A percentile compares a stretch with the other conserved stretches of the same genome.
Conservation (phyloP, 2,113 vertebrate species). For the Boleophthalmus pectinirostris region DNA sequence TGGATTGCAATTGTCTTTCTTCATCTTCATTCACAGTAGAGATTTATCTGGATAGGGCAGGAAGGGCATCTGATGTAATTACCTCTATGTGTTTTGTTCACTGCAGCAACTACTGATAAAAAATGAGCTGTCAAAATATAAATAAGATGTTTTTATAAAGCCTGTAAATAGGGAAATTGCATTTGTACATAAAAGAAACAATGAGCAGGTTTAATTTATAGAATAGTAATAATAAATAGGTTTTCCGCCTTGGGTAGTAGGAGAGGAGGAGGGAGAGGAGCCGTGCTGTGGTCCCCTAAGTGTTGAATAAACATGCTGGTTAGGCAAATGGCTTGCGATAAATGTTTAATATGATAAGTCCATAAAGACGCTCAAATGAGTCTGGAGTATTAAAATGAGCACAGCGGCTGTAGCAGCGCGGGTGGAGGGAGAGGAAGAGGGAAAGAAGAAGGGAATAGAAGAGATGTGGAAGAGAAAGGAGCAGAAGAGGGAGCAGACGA, state of each 20-base stretch:
- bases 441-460: background rate
- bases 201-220: background rate
- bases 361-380: conserved; percentile 77
- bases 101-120: background rate
- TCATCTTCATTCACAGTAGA: background rate
- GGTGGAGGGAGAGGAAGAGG: conserved; percentile 31
- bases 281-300: conserved; percentile 70
- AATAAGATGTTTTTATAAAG: background rate
- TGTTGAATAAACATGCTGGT: conserved; percentile 79
- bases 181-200: conserved; percentile 34
- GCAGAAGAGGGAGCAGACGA: background rate
- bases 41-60: too few relatives aligned
- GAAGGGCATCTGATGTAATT: background rate
- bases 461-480: conserved; percentile 29
- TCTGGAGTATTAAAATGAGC: conserved; percentile 74
- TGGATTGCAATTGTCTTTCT: background rate
- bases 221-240: conserved; percentile 34
- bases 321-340: conserved; percentile 75
- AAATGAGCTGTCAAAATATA: background rate
- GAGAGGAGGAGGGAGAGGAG: conserved; percentile 41
- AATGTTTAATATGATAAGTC: conserved; percentile 80
- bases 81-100: background rate
- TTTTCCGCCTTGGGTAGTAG: background rate
- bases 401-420: conserved; percentile 43
- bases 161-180: conserved; percentile 3